These are phyloP conservation scores for Brachypalpus laphriformis DNA, from an alignment of 2,888 invertebrate genomes.

Conservation along the genomic window DNA sequence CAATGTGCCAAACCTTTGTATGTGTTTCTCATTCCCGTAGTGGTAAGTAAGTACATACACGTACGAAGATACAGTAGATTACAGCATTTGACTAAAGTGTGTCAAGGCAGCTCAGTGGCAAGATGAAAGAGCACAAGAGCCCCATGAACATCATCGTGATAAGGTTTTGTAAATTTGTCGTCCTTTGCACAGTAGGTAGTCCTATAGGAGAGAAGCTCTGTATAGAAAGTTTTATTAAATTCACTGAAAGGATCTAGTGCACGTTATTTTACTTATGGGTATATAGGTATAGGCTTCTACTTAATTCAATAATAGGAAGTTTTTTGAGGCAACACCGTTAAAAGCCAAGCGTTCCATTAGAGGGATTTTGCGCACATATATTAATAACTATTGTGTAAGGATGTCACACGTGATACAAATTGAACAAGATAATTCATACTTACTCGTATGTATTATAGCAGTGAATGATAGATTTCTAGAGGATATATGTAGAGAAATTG, in stretches of 20 bases:
- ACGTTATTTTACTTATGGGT: neutral
- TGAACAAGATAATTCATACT: too few species aligned
- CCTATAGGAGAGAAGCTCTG: neutral
- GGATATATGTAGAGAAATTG: too few species aligned
- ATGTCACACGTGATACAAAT: too few species aligned
- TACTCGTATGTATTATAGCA: too few species aligned
- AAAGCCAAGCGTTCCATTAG: neutral
- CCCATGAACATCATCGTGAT: slow-evolving; percentile 12
- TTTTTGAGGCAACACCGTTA: neutral
- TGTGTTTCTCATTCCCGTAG: too few species aligned
- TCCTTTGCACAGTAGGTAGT: neutral
- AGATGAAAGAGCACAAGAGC: slow-evolving; percentile 22
- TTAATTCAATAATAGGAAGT: neutral
- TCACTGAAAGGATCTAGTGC: neutral
- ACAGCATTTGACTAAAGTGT: slow-evolving; percentile 21
- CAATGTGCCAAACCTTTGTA: neutral
- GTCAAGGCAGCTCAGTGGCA: slow-evolving; percentile 33
- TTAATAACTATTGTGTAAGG: too few species aligned
- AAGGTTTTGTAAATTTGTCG: slow-evolving; percentile 16
- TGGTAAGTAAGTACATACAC: too few species aligned
- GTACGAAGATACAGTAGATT: neutral
- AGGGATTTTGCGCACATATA: neutral
- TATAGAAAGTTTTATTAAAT: slow-evolving; percentile 14
- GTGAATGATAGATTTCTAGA: too few species aligned
- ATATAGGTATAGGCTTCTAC: neutral